Evolutionary conservation across 2,888 invertebrate species (phyloP), one percentile per base, ranked within the genome.

Genomic region (Lasioglossum morio): DNA sequence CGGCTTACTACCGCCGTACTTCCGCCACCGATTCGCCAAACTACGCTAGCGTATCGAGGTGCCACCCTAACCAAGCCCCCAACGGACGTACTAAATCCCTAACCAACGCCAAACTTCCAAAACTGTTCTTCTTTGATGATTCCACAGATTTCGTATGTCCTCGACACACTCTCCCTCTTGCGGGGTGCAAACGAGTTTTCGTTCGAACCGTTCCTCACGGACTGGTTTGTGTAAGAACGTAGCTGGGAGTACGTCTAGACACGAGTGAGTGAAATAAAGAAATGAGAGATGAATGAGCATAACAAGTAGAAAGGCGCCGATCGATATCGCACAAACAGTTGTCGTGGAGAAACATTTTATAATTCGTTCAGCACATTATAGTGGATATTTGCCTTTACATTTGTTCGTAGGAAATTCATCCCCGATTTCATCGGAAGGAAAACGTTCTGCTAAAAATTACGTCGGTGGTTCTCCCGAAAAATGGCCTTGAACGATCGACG

Each of bases 1-100:
- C 79, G 72, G 48, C 34, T 69, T 66, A 73, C 87, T 53, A 23
- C 14, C 70, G 60, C 43, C 27, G 27, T 34, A 57, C 27, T 46
- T 77, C 43, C 74, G 43, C 43, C 19, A 8, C 23, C 73, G 79
- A 53, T 16, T 23, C 37, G 37, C 37, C 82, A 43, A 53, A 37
- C 46, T 72, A 43, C 10, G 23, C 1, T 16, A 19, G 30, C 69
- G 23, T 8, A 37, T 30, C 66, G 30, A 66, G 16, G 66, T 30
- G 66, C 16, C 66, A 66, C 34, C n/a, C 43, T 8, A 72, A 8
- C 40, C 72, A 12, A 34, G 48, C 30, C 16, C 16, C 23, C 48
- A 19, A 48, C 23, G 7, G 27, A 46, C 14, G 19, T 30, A 27
- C 27, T 30, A 72, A 46, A 46, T 30, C 46, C 19, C 27, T 30